Conservation (phyloP, 2,797 vertebrate genomes). For the Acanthis flammea region DNA sequence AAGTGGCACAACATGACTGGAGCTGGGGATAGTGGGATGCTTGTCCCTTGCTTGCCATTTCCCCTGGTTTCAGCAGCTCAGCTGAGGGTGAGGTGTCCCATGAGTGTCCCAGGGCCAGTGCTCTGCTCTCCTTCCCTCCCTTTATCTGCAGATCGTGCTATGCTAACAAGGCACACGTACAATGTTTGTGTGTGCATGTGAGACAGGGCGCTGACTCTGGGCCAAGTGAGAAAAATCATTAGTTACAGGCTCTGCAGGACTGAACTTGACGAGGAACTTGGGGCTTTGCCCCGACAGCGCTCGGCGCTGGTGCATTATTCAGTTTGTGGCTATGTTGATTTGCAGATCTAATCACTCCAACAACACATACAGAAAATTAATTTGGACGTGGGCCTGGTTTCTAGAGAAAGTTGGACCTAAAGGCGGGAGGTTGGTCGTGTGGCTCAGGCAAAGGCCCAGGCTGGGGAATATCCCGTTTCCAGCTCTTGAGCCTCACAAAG, state of each 20-base stretch:
- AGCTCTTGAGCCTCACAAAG: neutral
- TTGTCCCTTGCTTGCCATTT: neutral
- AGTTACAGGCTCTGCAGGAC: conserved; percentile 68
- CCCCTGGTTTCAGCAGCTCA: neutral
- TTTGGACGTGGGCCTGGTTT: conserved; percentile 56
- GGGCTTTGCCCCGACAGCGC: conserved; percentile 50
- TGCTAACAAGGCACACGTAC: conserved; percentile 64
- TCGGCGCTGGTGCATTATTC: conserved; percentile 54
- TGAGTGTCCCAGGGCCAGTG: rapidly evolving
- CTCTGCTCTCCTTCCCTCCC: neutral
- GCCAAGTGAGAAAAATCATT: conserved; percentile 69
- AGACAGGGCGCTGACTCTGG: conserved; percentile 2
- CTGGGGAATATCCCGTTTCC: neutral
- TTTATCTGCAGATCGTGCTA: conserved; percentile 31
- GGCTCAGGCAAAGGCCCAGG: conserved; percentile 31
- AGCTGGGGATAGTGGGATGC: neutral
- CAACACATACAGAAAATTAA: conserved; percentile 66
- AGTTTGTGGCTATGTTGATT: conserved; percentile 64
- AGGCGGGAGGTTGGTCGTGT: conserved; percentile 53
- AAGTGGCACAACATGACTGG: rapidly evolving
- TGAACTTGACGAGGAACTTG: conserved; percentile 53
- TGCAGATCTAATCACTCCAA: conserved; percentile 67
- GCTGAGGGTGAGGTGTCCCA: rapidly evolving
- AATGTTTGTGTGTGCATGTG: conserved; percentile 59
- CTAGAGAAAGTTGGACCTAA: conserved; percentile 70